phyloP scores from a whole-genome alignment of 2,113 vertebrate genomes.

The Alosa alosa region DNA sequence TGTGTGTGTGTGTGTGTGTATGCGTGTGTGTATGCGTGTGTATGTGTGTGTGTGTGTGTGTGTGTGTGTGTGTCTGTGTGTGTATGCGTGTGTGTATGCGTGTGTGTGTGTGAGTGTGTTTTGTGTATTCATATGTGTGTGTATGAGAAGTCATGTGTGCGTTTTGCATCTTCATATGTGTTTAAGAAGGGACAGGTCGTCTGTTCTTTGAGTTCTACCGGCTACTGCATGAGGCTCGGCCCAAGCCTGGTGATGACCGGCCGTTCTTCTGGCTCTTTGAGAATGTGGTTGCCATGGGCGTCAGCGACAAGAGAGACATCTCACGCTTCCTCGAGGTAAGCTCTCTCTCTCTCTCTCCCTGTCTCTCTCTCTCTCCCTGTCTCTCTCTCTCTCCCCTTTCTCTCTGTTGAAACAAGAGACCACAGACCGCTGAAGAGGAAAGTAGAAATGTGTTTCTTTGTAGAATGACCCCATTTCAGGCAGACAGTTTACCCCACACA shows the following conservation, averaged over 20 bases:
- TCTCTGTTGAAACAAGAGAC: background rate
- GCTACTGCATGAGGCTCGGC: slow-evolving; percentile 92
- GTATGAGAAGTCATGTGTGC: background rate
- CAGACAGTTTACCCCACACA: too few species aligned
- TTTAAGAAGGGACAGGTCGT: slow-evolving; percentile 89
- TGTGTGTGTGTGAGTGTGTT: slow-evolving; percentile 10
- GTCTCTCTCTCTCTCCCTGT: background rate
- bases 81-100: slow-evolving; percentile 7
- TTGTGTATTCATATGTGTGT: background rate
- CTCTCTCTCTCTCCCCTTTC: background rate
- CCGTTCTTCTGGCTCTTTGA: slow-evolving; percentile 99
- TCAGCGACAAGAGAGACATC: slow-evolving; percentile 98
- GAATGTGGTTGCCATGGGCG: slow-evolving; percentile 98
- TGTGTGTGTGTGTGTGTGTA: background rate
- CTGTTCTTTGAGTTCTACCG: slow-evolving; percentile 99
- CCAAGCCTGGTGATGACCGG: slow-evolving; percentile 88
- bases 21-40: slow-evolving; percentile 18
- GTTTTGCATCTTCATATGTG: background rate
- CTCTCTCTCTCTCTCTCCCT: slow-evolving; percentile 3
- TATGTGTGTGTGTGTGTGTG: slow-evolving; percentile 20
- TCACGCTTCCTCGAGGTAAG: slow-evolving; percentile 94
- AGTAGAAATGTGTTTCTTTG: background rate
- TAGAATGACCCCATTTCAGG: background rate
- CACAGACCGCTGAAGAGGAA: background rate
- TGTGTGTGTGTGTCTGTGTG: slow-evolving; percentile 28